Evolutionary conservation across 2,797 vertebrate genomes (phyloP).

Genomic region (Leptoclinus maculatus): DNA sequence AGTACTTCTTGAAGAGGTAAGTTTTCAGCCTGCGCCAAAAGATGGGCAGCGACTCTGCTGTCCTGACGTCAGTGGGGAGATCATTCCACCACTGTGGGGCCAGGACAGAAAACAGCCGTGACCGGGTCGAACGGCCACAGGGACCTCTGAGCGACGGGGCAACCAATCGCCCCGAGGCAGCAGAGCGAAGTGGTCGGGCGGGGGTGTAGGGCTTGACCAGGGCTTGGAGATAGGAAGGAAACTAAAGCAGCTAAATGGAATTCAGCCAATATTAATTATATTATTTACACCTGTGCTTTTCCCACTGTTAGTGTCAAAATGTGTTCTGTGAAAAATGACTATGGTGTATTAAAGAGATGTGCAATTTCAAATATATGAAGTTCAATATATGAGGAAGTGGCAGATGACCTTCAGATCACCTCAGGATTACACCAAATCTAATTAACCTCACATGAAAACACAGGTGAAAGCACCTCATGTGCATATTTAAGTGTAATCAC

Average conservation of each 20-base stretch:
- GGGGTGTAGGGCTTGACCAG: too few species aligned
- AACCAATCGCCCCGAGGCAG: too few species aligned
- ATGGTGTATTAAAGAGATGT: background rate
- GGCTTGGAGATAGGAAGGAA: too few species aligned
- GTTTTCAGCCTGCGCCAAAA: too few species aligned
- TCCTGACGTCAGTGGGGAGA: too few species aligned
- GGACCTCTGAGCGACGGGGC: too few species aligned
- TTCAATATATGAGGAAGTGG: background rate
- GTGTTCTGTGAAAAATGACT: background rate
- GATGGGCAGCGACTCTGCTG: too few species aligned
- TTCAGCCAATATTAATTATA: background rate
- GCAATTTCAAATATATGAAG: background rate
- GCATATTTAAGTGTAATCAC: slow-evolving; percentile 7
- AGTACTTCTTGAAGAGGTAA: too few species aligned
- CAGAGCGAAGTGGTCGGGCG: too few species aligned
- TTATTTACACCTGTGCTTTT: background rate
- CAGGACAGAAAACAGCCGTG: too few species aligned
- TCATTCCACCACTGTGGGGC: too few species aligned
- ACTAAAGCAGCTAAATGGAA: background rate
- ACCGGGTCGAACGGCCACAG: too few species aligned
- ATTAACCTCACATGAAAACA: slow-evolving; percentile 16
- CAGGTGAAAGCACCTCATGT: background rate
- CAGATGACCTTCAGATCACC: background rate
- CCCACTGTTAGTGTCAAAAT: background rate
- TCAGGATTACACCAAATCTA: background rate